Percentiles rank a stretch among this genome's conserved stretches.
phyloP scores from a whole-genome alignment of 2,797 vertebrate species.

The Bryconaethiops microstoma region DNA sequence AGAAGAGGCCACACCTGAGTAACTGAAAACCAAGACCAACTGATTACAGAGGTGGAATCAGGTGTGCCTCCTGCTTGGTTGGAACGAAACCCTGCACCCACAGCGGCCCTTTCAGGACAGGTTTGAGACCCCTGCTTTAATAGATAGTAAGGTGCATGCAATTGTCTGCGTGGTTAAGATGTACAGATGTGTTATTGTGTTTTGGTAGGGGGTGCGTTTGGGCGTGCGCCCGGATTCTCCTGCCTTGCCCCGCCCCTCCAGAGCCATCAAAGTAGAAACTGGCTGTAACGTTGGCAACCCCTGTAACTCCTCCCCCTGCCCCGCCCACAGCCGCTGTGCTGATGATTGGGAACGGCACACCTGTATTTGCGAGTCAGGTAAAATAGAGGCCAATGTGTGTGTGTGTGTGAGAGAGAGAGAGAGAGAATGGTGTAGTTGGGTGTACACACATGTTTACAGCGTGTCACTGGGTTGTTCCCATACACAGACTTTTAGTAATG shows the following conservation, averaged over 20 bases:
- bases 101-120: too few species aligned
- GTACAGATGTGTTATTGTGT: constrained; percentile 29
- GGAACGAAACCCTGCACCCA: too few species aligned
- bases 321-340: constrained; percentile 84
- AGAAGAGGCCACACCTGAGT: too few species aligned
- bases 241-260: constrained; percentile 83
- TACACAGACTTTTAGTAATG: too few species aligned
- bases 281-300: constrained; percentile 86
- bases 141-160: neutral
- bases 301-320: constrained; percentile 89
- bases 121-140: too few species aligned
- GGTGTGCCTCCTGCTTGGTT: too few species aligned
- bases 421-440: too few species aligned
- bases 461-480: too few species aligned
- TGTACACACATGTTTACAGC: too few species aligned
- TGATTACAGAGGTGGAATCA: too few species aligned
- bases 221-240: constrained; percentile 85
- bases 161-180: neutral
- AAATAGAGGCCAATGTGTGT: constrained; percentile 22
- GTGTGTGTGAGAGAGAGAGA: neutral
- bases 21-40: too few species aligned
- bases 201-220: constrained; percentile 86
- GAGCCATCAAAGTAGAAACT: constrained; percentile 83
- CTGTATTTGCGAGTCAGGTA: constrained; percentile 91
- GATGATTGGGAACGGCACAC: constrained; percentile 91